These are phyloP conservation scores for Hesperophylax magnus DNA, from an alignment of 1,140 invertebrate genomes.

Conservation along the genomic window DNA sequence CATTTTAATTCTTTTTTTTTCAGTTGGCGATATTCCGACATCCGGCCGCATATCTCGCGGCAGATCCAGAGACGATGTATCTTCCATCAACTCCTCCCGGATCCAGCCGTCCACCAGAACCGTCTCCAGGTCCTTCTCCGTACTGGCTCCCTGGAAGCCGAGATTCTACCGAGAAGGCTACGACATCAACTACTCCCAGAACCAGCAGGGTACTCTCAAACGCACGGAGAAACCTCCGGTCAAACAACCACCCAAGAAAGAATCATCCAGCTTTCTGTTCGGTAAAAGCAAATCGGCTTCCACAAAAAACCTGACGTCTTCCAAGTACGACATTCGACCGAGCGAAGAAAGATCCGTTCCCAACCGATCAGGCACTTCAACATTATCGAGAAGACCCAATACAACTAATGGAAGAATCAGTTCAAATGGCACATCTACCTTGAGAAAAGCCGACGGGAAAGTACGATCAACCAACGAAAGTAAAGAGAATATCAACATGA, in stretches of 20 bases:
- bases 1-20: slow-evolving; percentile 16
- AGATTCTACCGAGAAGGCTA: slow-evolving; percentile 79
- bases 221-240: slow-evolving; percentile 64
- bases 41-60: slow-evolving; percentile 73
- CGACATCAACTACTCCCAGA: slow-evolving; percentile 86
- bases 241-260: slow-evolving; percentile 64
- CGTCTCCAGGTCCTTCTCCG: slow-evolving; percentile 86
- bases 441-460: slow-evolving; percentile 64
- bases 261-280: slow-evolving; percentile 58
- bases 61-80: slow-evolving; percentile 81
- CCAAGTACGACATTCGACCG: slow-evolving; percentile 66
- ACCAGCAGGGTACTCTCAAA: slow-evolving; percentile 70
- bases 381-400: slow-evolving; percentile 61
- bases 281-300: slow-evolving; percentile 62
- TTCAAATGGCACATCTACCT: slow-evolving; percentile 55
- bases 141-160: slow-evolving; percentile 87
- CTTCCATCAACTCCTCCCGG: slow-evolving; percentile 72
- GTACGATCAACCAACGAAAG: slow-evolving; percentile 38
- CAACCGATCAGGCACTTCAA: slow-evolving; percentile 49
- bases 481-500: slow-evolving; percentile 68
- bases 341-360: slow-evolving; percentile 55
- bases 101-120: slow-evolving; percentile 79
- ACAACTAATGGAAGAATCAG: slow-evolving; percentile 60
- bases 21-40: slow-evolving; percentile 82
- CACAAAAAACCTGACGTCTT: slow-evolving; percentile 60